A percentile compares a stretch with the other conserved stretches of the same genome.
These are phyloP conservation scores for Gouania willdenowi DNA, from an alignment of 2,797 vertebrate genomes.

Conservation along the genomic window DNA sequence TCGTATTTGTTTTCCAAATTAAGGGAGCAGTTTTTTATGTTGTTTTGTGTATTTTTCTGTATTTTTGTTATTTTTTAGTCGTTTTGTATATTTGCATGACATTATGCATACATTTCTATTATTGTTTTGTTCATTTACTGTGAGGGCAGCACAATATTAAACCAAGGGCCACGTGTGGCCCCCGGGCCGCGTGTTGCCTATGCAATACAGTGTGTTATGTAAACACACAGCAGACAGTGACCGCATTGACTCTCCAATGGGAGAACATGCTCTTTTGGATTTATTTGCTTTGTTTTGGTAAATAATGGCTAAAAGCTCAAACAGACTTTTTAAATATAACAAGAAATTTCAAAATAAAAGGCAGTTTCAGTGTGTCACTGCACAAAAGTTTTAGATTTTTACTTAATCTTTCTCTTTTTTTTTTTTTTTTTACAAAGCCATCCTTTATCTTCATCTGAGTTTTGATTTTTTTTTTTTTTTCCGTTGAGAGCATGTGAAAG, in stretches of 20 bases:
- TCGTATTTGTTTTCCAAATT: no score
- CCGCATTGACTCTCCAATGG: neutral
- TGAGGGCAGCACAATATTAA: no score
- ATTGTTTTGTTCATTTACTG: no score
- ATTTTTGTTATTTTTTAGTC: no score
- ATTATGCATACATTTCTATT: no score
- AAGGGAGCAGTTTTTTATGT: no score
- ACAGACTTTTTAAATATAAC: neutral
- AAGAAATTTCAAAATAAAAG: neutral
- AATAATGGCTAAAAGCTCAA: constrained; percentile 3
- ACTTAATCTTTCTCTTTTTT: neutral
- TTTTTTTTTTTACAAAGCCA: neutral
- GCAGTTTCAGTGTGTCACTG: neutral
- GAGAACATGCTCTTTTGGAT: neutral
- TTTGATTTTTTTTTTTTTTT: neutral
- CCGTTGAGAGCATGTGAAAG: constrained; percentile 15
- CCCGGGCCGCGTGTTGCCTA: no score
- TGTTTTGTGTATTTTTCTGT: no score
- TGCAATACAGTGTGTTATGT: no score
- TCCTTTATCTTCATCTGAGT: neutral
- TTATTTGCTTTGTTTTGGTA: constrained; percentile 4
- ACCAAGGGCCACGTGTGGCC: no score
- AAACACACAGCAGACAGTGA: no score
- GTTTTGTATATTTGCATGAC: no score
- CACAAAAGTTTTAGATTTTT: neutral